These are phyloP conservation scores for Sycon ciliatum DNA, from an alignment of 37 sponge, comb jelly and placozoan genomes.

Conservation along the genomic window DNA sequence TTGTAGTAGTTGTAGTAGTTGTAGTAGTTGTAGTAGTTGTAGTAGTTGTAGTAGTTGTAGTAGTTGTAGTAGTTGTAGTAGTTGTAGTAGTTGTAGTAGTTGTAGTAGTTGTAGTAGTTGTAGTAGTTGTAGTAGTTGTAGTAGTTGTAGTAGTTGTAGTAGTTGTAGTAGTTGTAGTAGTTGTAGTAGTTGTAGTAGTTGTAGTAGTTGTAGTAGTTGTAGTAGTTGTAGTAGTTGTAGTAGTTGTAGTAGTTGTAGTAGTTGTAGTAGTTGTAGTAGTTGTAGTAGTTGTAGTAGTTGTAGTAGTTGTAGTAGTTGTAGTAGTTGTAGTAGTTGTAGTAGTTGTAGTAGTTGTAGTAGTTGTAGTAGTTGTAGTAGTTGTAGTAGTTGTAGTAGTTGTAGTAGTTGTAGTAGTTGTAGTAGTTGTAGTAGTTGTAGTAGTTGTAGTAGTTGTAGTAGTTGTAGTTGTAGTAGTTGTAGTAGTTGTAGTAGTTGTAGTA, in stretches of 20 bases:
- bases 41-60: conserved; percentile 8
- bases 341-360: conserved; percentile 8
- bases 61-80: conserved; percentile 6
- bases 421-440: conserved; percentile 6
- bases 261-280: conserved; percentile 8
- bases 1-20: conserved; percentile 6
- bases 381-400: conserved; percentile 8
- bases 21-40: conserved; percentile 8
- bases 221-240: conserved; percentile 8
- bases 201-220: conserved; percentile 8
- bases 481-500: not conserved
- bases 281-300: conserved; percentile 8
- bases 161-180: conserved; percentile 8
- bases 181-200: conserved; percentile 6
- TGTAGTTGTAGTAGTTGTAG: not conserved
- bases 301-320: conserved; percentile 6
- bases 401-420: conserved; percentile 8
- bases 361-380: conserved; percentile 6
- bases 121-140: conserved; percentile 6
- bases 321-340: conserved; percentile 8
- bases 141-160: conserved; percentile 8
- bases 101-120: conserved; percentile 8
- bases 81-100: conserved; percentile 8
- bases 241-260: conserved; percentile 6
- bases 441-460: conserved; percentile 8